phyloP scores from a whole-genome alignment of 2,888 invertebrate genomes.

The Laspeyria flexula region DNA sequence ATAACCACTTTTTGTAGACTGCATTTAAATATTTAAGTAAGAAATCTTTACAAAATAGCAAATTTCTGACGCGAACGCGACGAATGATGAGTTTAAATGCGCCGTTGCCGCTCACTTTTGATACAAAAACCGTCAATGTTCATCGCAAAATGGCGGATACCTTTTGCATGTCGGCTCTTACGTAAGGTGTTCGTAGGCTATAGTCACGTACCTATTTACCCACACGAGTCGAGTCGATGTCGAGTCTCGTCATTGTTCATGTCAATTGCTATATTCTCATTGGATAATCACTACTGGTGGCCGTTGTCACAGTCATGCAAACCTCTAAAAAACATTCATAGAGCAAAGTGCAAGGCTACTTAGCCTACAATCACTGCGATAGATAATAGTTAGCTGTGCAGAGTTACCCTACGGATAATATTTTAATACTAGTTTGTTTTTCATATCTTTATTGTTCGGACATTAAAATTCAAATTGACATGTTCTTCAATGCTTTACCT shows the following conservation, averaged over 20 bases:
- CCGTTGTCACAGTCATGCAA: conserved; percentile 56
- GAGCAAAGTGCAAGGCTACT: conserved; percentile 66
- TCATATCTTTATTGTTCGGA: no score
- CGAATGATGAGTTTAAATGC: conserved; percentile 54
- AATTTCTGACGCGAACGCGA: neutral
- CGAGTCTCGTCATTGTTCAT: conserved; percentile 70
- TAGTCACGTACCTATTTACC: conserved; percentile 51
- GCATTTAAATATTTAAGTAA: conserved; percentile 43
- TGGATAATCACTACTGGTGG: conserved; percentile 62
- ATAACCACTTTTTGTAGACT: conserved; percentile 47
- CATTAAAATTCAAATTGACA: no score
- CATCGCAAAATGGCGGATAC: conserved; percentile 77
- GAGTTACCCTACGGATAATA: no score
- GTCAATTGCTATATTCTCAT: conserved; percentile 70
- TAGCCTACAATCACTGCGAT: conserved; percentile 13
- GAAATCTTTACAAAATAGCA: conserved; percentile 49
- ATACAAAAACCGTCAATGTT: conserved; percentile 69
- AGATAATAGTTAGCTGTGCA: neutral
- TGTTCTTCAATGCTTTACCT: no score
- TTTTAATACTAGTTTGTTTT: neutral
- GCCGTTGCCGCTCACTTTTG: conserved; percentile 68
- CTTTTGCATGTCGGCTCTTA: conserved; percentile 62
- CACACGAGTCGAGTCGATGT: conserved; percentile 58
- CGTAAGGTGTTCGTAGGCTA: conserved; percentile 60
- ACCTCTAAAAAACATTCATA: conserved; percentile 60